Evolutionary conservation across 2,113 vertebrate genomes (phyloP), one percentile per base, ranked within the genome.

Genomic region (Hemiprocne comata): DNA sequence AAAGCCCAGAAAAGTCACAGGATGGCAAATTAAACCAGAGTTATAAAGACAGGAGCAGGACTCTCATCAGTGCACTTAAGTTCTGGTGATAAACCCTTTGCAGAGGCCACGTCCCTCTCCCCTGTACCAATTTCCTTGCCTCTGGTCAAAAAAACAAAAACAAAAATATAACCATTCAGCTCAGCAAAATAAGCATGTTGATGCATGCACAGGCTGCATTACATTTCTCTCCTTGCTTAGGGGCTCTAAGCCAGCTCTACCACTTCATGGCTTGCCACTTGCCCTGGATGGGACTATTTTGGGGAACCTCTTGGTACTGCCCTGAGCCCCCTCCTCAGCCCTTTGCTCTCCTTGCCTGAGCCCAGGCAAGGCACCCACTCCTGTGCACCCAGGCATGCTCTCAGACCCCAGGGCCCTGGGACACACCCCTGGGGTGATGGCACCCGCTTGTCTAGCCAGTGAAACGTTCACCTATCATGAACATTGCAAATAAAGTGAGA

Each of bases 191-290:
- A 70, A 88, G 36, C 0, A 0, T 17, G 55, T 24, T 44, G 46
- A 54, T 38, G 40, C 1, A 1, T 16, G 77, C 57, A 73, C 72
- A 54, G 57, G 36, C 31, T 40, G 40, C 60, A 5, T 13, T 10
- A n/a, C 28, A 38, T 42, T 46, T 78, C 57, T 2, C 34, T n/a
- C 70, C 48, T 76, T 76, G 0, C 42, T 76, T 29, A 21, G 0
- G 0, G 62, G 61, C 33, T 21, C 34, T 67, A 31, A 55, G 29
- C 20, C 2, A 0, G 6, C 29, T 57, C 33, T 62, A 5, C 28
- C 0, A 4, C 38, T 19, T 34, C 50, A 21, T 0, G 1, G 34
- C 23, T 34, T 50, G n/a, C 29, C 3, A 2, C 1, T 3, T 19
- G 51, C 23, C n/a, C n/a, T 36, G 21, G 20, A 10, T 1, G 21